Percentiles rank a stretch among this genome's conserved stretches.
Evolutionary conservation across 2,888 invertebrate genomes (phyloP).

Genomic region (Cephus pygmeus): DNA sequence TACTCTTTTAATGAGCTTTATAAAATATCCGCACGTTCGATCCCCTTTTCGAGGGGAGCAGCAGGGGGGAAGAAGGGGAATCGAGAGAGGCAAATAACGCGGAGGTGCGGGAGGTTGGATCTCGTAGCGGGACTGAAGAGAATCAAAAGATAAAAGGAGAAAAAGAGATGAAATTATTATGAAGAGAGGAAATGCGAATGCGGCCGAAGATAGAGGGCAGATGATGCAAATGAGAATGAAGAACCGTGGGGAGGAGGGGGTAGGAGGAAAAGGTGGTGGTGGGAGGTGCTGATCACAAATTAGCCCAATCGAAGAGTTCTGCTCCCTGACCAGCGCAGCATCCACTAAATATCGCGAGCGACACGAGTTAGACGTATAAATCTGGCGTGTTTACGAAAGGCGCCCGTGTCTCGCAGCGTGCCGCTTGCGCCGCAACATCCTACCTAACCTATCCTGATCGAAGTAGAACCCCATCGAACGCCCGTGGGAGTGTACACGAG

Average conservation of each 20-base stretch:
- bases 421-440: slow-evolving; percentile 58
- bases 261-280: not conserved
- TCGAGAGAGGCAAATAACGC: too few relatives aligned
- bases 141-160: not conserved
- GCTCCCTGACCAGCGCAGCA: too few relatives aligned
- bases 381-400: slow-evolving; percentile 21
- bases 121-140: too few relatives aligned
- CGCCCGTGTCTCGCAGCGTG: slow-evolving; percentile 64
- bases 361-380: slow-evolving; percentile 47
- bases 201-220: too few relatives aligned
- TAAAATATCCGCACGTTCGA: slow-evolving; percentile 14
- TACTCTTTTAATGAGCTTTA: slow-evolving; percentile 21
- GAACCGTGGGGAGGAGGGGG: not conserved
- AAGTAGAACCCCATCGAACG: slow-evolving; percentile 63
- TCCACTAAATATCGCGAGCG: slow-evolving; percentile 38
- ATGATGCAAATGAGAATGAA: too few relatives aligned
- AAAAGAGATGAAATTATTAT: not conserved
- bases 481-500: slow-evolving; percentile 66
- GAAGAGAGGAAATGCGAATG: not conserved
- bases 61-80: not conserved
- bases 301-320: too few relatives aligned
- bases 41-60: slow-evolving; percentile 1
- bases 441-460: slow-evolving; percentile 56
- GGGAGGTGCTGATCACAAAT: not conserved
- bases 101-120: too few relatives aligned